Conservation (phyloP, 1,140 invertebrate species). For the Aphelinus certus region DNA sequence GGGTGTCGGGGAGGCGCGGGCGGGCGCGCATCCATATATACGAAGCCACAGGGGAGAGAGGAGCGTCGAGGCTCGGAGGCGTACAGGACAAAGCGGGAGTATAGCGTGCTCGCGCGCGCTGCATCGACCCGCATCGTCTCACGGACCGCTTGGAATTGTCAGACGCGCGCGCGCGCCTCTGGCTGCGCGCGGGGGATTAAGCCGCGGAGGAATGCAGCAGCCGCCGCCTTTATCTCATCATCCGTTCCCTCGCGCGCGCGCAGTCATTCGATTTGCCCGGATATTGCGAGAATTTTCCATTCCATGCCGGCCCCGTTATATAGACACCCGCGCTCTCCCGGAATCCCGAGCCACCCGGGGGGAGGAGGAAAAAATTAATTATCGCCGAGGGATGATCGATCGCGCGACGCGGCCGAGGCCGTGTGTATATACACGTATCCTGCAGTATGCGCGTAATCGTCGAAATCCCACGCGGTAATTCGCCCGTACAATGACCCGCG, state of each 20-base stretch:
- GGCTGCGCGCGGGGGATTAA: constrained; percentile 52
- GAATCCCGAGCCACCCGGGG: too few relatives aligned
- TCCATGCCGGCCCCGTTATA: constrained; percentile 34
- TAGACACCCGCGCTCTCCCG: too few relatives aligned
- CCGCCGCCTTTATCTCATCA: constrained; percentile 33
- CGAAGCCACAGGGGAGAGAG: background rate
- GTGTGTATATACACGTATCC: too few relatives aligned
- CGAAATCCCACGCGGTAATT: too few relatives aligned
- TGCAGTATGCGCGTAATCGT: too few relatives aligned
- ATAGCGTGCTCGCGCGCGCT: background rate
- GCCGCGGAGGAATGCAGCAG: constrained; percentile 55
- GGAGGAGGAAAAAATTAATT: too few relatives aligned
- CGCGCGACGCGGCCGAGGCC: too few relatives aligned
- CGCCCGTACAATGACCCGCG: too few relatives aligned
- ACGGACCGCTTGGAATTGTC: constrained; percentile 32
- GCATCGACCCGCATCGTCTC: background rate
- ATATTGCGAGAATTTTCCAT: constrained; percentile 64
- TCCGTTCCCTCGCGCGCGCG: constrained; percentile 39
- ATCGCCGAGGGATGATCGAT: too few relatives aligned
- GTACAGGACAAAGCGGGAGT: background rate
- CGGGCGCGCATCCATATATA: too few relatives aligned
- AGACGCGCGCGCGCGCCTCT: background rate
- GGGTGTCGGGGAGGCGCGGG: background rate
- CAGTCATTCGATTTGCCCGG: constrained; percentile 60
- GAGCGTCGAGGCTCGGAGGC: background rate